Evolutionary conservation across 2,797 vertebrate species (phyloP), one percentile per base, ranked within the genome.

Genomic region (Lithobates sylvaticus): DNA sequence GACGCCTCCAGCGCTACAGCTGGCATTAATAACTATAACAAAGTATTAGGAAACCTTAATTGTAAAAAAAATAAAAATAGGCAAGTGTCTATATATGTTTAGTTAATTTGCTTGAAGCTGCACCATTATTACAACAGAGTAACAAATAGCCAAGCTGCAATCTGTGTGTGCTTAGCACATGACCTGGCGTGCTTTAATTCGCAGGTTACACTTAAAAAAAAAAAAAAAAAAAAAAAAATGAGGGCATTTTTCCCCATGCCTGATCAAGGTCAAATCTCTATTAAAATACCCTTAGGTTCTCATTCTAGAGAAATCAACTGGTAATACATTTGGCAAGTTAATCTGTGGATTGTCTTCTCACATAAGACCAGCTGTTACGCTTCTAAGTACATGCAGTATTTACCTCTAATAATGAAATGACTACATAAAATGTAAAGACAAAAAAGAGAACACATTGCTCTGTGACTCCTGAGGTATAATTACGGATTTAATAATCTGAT

Each of bases 401-500:
- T 92, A 92, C 91, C 88, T 93, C 91, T 89, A 89, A 92, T 92
- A 92, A 91, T 77, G 87, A 88, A 91, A 92, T 69, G 86, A 87
- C 91, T 90, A 91, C 91, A 91, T 90, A 90, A 78, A 93, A 91
- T 85, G 89, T 10, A 44, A 84, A 74, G 88, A 32, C 65, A 78
- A 72, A 65, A 32, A 73, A 78, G 82, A 58, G 88, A 88, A 89
- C 84, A 83, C 86, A 77, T 82, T 68, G 86, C 72, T 65, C 82
- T 88, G 84, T 81, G 89, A 89, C 92, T 94, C 89, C 91, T 89
- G 92, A 89, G 90, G 91, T 92, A 89, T 91, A 91, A 91, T 94
- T 91, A 90, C 91, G 92, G 89, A 89, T 92, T 93, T 89, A 93
- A 94, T 93, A 95, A 95, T 94, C 92, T 93, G 93, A 94, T 94